A percentile compares a stretch with the other conserved stretches of the same genome.
These are phyloP conservation scores for Dendrophyllia cribrosa DNA, from an alignment of 64 coral and sea anemone genomes.

Conservation along the genomic window DNA sequence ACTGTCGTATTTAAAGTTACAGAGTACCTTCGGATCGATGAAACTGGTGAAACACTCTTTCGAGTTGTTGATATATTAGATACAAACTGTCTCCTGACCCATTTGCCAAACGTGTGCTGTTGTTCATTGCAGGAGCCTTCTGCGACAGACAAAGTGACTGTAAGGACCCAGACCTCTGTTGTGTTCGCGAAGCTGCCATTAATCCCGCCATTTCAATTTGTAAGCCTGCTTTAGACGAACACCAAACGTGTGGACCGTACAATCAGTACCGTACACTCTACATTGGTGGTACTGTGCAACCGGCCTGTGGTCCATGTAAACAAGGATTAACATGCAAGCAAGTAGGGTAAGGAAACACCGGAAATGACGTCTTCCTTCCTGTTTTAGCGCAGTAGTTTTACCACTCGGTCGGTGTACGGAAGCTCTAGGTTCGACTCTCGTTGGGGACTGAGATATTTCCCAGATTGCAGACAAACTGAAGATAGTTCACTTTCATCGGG, in stretches of 20 bases:
- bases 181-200: constrained; percentile 95
- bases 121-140: constrained; percentile 73
- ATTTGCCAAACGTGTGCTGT: neutral
- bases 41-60: no score
- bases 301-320: constrained; percentile 95
- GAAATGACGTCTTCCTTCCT: neutral
- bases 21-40: no score
- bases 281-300: constrained; percentile 96
- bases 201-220: constrained; percentile 98
- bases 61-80: no score
- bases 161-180: constrained; percentile 93
- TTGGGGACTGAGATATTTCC: neutral
- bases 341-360: constrained; percentile 84
- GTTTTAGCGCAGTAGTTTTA: neutral
- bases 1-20: no score
- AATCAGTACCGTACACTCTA: constrained; percentile 98
- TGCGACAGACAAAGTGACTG: constrained; percentile 98
- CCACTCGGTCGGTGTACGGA: no score
- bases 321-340: constrained; percentile 97
- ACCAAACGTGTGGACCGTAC: constrained; percentile 98
- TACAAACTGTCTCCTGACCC: no score
- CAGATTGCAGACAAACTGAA: no score
- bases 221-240: constrained; percentile 95
- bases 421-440: no score
- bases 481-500: no score